Conservation (phyloP, 2,888 invertebrate species). For the Cheilosia vulpina region DNA sequence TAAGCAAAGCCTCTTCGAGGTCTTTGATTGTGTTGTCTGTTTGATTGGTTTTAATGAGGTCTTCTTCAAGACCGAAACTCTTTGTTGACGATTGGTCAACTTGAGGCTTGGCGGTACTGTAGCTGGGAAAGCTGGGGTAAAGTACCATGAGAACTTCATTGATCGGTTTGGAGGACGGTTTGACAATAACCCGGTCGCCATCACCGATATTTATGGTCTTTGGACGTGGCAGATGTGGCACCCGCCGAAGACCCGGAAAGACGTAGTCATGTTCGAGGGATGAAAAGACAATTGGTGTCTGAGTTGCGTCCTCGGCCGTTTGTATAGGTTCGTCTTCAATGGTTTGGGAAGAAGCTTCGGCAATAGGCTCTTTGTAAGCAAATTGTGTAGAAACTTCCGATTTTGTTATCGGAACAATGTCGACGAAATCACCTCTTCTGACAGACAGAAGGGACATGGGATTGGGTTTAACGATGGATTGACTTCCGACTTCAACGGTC, state of each 20-base stretch:
- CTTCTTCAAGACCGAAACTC: slow-evolving; percentile 44
- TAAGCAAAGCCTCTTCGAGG: slow-evolving; percentile 41
- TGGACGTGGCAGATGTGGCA: slow-evolving; percentile 58
- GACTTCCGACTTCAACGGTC: slow-evolving; percentile 36
- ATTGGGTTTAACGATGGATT: slow-evolving; percentile 42
- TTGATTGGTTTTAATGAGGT: not conserved
- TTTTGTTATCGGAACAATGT: slow-evolving; percentile 21
- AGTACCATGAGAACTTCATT: slow-evolving; percentile 66
- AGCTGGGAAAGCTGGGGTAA: slow-evolving; percentile 49
- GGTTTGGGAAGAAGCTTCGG: slow-evolving; percentile 53
- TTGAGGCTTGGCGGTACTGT: slow-evolving; percentile 16
- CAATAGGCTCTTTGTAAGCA: slow-evolving; percentile 1
- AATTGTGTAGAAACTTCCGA: slow-evolving; percentile 45
- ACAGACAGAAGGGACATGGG: slow-evolving; percentile 41
- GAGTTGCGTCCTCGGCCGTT: slow-evolving; percentile 52
- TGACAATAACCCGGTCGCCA: slow-evolving; percentile 59
- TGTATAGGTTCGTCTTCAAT: slow-evolving; percentile 49
- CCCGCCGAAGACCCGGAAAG: slow-evolving; percentile 61
- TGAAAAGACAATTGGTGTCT: slow-evolving; percentile 63
- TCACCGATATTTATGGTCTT: slow-evolving; percentile 57
- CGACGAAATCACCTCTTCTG: slow-evolving; percentile 33
- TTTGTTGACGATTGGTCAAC: not conserved
- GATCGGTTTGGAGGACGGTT: slow-evolving; percentile 63
- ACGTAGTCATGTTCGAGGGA: slow-evolving; percentile 65
- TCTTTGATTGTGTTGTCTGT: slow-evolving; percentile 34